Evolutionary conservation across 1,140 invertebrate genomes (phyloP), one percentile per base, ranked within the genome.

Genomic region (Oscheius sp.): DNA sequence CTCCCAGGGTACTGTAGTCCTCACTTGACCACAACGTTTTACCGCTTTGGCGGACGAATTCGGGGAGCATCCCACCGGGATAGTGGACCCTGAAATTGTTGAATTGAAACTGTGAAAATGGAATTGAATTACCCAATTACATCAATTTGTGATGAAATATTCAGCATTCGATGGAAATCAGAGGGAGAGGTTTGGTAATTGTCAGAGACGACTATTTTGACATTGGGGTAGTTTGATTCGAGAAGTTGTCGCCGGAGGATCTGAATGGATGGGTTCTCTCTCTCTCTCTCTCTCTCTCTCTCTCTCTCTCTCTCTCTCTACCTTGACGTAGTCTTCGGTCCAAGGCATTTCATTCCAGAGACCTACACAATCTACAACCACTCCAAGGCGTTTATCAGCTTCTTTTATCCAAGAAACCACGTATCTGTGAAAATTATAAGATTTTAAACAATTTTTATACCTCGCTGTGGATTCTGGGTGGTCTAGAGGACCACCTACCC

Each of bases 401-500:
- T 7, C 49, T 23, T 55, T 55, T 7, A 55, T 55, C 49, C 61
- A 63, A 4, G 7, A 38, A 38, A 63, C 61, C 4, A 42, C 36
- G 28, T 63, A 63, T 63, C 23, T 63, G 10, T 7, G 23, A 63
- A 4, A n/a, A 38, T 63, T 63, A 7, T 42, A n/a, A n/a, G n/a
- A n/a, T n/a, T n/a, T n/a, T n/a, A n/a, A n/a, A n/a, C n/a, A n/a
- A n/a, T n/a, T n/a, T n/a, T n/a, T n/a, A n/a, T n/a, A n/a, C n/a
- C n/a, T n/a, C n/a, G n/a, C n/a, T n/a, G n/a, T n/a, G n/a, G n/a
- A n/a, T n/a, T n/a, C n/a, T n/a, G 55, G 61, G 28, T 63, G 23
- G 10, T 63, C n/a, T 23, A 63, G 18, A 38, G 49, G 49, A 23
- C 28, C 23, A 4, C 49, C 49, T 7, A 55, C 49, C 49, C 49